Conservation (phyloP, 2,888 invertebrate species). For the Troilus luridus region DNA sequence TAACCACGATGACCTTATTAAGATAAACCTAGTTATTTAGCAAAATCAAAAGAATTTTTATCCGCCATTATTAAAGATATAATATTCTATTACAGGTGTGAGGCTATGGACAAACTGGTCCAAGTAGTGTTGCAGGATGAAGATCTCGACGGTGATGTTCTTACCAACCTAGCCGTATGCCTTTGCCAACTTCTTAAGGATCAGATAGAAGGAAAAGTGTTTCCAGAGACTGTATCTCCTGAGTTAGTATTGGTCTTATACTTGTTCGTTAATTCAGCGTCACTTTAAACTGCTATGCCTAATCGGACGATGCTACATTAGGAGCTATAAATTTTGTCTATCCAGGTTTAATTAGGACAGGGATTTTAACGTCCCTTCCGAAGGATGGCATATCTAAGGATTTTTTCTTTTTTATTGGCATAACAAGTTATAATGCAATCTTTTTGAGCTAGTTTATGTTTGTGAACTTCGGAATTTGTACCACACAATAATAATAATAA, state of each 20-base stretch:
- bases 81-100: slow-evolving; percentile 71
- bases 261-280: background rate
- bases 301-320: no score
- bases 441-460: no score
- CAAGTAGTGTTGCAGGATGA: slow-evolving; percentile 75
- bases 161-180: slow-evolving; percentile 74
- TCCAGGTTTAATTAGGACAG: no score
- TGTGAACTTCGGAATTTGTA: no score
- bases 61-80: background rate
- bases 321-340: no score
- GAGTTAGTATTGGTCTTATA: slow-evolving; percentile 68
- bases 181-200: slow-evolving; percentile 74
- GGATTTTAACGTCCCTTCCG: no score
- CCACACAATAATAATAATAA: no score
- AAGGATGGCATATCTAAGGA: no score
- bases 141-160: slow-evolving; percentile 75
- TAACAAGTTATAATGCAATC: no score
- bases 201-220: slow-evolving; percentile 71
- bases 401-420: no score
- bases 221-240: slow-evolving; percentile 71
- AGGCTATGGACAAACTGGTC: slow-evolving; percentile 77
- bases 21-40: no score
- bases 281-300: background rate
- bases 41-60: background rate
- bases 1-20: no score